phyloP scores from a whole-genome alignment of 2,888 invertebrate species.

The Drosophila ustulata region DNA sequence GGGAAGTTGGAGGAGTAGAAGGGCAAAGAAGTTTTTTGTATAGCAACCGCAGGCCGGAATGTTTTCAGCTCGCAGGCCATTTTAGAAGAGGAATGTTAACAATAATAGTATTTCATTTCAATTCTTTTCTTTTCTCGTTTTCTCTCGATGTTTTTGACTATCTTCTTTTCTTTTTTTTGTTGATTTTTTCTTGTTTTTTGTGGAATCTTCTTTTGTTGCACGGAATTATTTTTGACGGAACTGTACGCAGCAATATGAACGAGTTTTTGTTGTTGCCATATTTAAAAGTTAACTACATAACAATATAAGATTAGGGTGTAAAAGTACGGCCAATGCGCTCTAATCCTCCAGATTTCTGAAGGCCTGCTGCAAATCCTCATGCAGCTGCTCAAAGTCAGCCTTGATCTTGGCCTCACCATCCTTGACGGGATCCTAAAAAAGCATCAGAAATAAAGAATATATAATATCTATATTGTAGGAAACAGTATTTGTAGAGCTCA shows the following conservation, averaged over 20 bases:
- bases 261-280: conserved; percentile 49
- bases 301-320: conserved; percentile 81
- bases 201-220: conserved; percentile 68
- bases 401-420: conserved; percentile 99
- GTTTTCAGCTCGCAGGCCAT: conserved; percentile 64
- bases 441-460: not conserved
- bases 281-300: conserved; percentile 80
- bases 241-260: conserved; percentile 57
- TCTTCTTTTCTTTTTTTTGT: conserved; percentile 26
- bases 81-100: conserved; percentile 64
- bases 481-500: not conserved
- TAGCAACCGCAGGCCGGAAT: conserved; percentile 78
- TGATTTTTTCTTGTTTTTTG: conserved; percentile 20
- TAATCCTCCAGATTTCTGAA: conserved; percentile 99
- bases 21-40: conserved; percentile 31
- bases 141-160: conserved; percentile 14
- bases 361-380: conserved; percentile 98
- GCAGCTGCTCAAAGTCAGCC: conserved; percentile 97
- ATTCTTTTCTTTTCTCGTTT: conserved; percentile 29
- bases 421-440: conserved; percentile 95
- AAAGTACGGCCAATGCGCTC: conserved; percentile 79
- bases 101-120: conserved; percentile 41
- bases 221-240: conserved; percentile 67
- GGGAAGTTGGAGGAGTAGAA: not conserved
- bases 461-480: not conserved